A percentile compares a stretch with the other conserved stretches of the same genome.
These are phyloP conservation scores for Apodemia zela DNA, from an alignment of 2,888 invertebrate genomes.

Conservation along the genomic window DNA sequence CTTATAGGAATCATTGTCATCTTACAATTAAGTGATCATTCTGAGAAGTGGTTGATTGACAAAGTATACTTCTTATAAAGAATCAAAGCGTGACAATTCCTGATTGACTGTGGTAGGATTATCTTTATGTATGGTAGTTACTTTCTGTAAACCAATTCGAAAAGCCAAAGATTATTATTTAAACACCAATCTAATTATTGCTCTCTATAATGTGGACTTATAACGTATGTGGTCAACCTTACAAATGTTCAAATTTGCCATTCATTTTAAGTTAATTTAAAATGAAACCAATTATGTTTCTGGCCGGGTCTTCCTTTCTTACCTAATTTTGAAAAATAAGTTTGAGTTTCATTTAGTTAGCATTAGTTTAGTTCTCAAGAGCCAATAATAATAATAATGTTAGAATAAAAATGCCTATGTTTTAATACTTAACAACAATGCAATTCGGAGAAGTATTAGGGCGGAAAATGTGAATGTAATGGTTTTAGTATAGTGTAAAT, in stretches of 20 bases:
- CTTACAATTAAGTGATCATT: not conserved
- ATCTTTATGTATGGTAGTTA: not conserved
- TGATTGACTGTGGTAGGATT: not conserved
- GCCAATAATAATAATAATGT: constrained; percentile 4
- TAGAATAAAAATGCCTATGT: constrained; percentile 12
- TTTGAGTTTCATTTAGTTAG: constrained; percentile 1
- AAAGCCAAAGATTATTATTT: constrained; percentile 1
- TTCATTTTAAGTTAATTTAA: not conserved
- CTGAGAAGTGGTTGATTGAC: not conserved
- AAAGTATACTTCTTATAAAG: not conserved
- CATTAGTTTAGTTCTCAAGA: not conserved
- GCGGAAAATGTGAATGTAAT: not conserved
- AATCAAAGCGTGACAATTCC: not conserved
- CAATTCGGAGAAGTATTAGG: not conserved
- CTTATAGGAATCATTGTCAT: not conserved
- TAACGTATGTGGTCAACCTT: constrained; percentile 9
- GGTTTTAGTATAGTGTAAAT: not conserved
- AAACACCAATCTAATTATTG: not conserved
- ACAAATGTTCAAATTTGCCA: not conserved
- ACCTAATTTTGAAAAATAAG: constrained; percentile 21
- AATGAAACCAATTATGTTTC: constrained; percentile 27
- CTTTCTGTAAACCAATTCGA: not conserved
- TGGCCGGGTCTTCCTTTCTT: constrained; percentile 46
- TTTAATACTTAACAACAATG: constrained; percentile 6
- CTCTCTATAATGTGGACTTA: constrained; percentile 6